Conservation (phyloP, 2,888 invertebrate species). For the Idaea dimidiata region DNA sequence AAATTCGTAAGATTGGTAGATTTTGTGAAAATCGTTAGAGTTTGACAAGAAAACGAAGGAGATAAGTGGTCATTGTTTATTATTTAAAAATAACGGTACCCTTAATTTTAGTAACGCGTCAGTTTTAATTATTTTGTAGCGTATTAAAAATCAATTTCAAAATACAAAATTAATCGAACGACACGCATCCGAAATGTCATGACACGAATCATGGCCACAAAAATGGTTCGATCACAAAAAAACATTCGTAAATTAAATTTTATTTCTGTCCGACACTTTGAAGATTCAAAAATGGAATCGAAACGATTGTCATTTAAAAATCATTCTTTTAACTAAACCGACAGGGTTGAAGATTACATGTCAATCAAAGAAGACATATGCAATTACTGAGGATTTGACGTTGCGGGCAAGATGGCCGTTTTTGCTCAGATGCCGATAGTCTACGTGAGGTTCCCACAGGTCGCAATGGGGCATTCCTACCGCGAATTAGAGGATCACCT, state of each 20-base stretch:
- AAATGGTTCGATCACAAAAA: not conserved
- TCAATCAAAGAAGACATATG: slow-evolving; percentile 45
- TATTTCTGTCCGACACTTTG: not conserved
- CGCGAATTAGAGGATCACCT: slow-evolving; percentile 78
- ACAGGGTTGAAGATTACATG: slow-evolving; percentile 46
- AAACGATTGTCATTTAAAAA: slow-evolving; percentile 24
- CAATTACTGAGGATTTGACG: slow-evolving; percentile 51
- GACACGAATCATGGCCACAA: not conserved
- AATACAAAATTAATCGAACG: slow-evolving; percentile 10
- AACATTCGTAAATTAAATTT: not conserved
- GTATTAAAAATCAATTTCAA: not conserved
- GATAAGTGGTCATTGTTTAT: no score
- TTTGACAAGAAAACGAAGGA: no score
- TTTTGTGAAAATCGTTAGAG: no score
- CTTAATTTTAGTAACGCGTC: not conserved
- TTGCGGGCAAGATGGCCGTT: slow-evolving; percentile 49
- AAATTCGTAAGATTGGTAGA: no score
- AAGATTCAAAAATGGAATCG: slow-evolving; percentile 11
- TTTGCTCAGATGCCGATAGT: slow-evolving; percentile 71
- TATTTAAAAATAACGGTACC: not conserved
- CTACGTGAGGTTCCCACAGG: slow-evolving; percentile 79
- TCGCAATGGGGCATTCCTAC: slow-evolving; percentile 55
- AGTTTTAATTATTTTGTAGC: not conserved
- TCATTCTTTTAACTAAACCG: slow-evolving; percentile 25
- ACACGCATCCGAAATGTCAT: slow-evolving; percentile 19